phyloP scores from a whole-genome alignment of 2,888 invertebrate species.

The Hirtodrosophila trivittata region DNA sequence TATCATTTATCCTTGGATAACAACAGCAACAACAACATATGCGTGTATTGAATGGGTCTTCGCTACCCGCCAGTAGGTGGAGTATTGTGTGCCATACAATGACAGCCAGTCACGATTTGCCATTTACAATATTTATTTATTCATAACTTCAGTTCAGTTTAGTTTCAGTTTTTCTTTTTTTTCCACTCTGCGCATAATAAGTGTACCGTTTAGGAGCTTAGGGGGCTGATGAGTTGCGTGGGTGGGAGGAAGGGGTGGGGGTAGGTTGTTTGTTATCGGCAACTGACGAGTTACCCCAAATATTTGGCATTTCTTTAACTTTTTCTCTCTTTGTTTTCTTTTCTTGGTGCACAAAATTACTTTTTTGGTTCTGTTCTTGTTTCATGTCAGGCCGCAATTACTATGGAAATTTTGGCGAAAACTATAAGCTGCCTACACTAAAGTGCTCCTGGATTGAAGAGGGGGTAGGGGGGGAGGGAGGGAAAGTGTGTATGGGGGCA shows the following conservation, averaged over 20 bases:
- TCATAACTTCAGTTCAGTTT: constrained; percentile 66
- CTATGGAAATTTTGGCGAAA: constrained; percentile 57
- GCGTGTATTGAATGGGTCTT: constrained; percentile 30
- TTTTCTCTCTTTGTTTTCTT: constrained; percentile 2
- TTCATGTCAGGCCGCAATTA: constrained; percentile 73
- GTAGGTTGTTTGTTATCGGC: constrained; percentile 38
- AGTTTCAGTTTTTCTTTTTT: constrained; percentile 19
- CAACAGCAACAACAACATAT: too few relatives aligned
- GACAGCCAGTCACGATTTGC: constrained; percentile 76
- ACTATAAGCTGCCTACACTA: constrained; percentile 9
- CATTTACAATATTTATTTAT: constrained; percentile 78
- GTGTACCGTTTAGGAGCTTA: constrained; percentile 37
- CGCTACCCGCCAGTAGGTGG: neutral
- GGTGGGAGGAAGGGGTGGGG: neutral
- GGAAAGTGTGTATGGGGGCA: neutral
- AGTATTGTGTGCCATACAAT: constrained; percentile 39
- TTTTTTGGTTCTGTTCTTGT: constrained; percentile 40
- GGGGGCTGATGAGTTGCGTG: neutral
- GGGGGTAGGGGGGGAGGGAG: neutral
- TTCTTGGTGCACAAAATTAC: constrained; percentile 32
- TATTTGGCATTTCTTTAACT: constrained; percentile 49
- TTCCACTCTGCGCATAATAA: constrained; percentile 55
- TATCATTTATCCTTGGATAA: constrained; percentile 60
- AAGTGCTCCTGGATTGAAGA: neutral
- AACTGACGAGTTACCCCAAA: constrained; percentile 54